Evolutionary conservation across 1,140 invertebrate species (phyloP).

Genomic region (Cotesia chilonis): DNA sequence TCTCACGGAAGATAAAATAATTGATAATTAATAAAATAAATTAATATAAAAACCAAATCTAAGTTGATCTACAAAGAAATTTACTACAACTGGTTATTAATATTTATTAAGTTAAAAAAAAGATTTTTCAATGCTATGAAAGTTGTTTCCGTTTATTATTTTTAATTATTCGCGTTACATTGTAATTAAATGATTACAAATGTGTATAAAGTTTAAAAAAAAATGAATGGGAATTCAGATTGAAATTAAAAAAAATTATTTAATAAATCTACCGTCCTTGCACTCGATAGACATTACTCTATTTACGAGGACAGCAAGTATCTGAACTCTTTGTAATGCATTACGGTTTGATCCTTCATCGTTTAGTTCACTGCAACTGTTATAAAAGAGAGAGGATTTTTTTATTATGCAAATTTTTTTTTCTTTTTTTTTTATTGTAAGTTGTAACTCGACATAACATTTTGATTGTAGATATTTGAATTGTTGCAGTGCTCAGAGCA

Average conservation of each 20-base stretch:
- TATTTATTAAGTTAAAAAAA: no score
- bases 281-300: conserved; percentile 17
- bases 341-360: neutral
- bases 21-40: neutral
- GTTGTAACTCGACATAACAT: neutral
- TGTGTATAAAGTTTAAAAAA: no score
- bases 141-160: no score
- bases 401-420: neutral
- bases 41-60: neutral
- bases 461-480: conserved; percentile 9
- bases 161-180: no score
- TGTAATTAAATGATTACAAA: no score
- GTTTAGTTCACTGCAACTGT: neutral
- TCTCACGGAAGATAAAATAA: conserved; percentile 5
- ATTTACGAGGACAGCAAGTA: conserved; percentile 19
- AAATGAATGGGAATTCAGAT: neutral
- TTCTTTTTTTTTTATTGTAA: neutral
- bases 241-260: conserved; percentile 9
- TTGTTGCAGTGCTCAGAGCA: neutral
- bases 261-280: conserved; percentile 27
- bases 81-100: no score
- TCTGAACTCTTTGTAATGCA: neutral
- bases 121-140: no score
- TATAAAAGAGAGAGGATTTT: conserved; percentile 23
- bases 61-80: neutral